Evolutionary conservation across 2,888 invertebrate species (phyloP).

Genomic region (Mongoloraphidia duomilia): DNA sequence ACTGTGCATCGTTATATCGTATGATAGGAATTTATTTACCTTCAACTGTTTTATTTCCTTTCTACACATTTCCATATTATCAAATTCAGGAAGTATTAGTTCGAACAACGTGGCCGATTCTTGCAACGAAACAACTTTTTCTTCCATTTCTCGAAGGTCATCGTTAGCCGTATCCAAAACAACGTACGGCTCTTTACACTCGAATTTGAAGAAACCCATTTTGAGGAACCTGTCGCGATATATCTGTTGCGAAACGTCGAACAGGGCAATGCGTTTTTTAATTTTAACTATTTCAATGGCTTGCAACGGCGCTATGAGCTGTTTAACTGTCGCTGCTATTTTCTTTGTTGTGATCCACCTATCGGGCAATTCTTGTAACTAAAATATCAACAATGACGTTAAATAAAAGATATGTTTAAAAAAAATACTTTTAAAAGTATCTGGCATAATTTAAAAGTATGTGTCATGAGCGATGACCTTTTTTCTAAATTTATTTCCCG

Average conservation of each 20-base stretch:
- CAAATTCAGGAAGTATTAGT: conserved; percentile 70
- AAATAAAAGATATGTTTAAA: too few relatives aligned
- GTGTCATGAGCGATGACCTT: too few relatives aligned
- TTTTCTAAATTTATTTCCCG: too few relatives aligned
- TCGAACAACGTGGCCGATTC: conserved; percentile 75
- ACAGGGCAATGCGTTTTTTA: conserved; percentile 64
- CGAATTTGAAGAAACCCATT: conserved; percentile 40
- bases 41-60: conserved; percentile 64
- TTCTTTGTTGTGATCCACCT: conserved; percentile 78
- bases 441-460: too few relatives aligned
- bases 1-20: background rate
- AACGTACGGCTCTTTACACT: conserved; percentile 51
- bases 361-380: conserved; percentile 68
- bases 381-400: conserved; percentile 3
- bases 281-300: conserved; percentile 79
- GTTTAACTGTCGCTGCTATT: conserved; percentile 66
- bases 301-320: conserved; percentile 75
- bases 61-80: conserved; percentile 55
- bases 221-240: conserved; percentile 62
- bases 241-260: conserved; percentile 62
- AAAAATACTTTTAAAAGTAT: too few relatives aligned
- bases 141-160: conserved; percentile 52
- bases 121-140: conserved; percentile 46
- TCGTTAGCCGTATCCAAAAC: conserved; percentile 52
- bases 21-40: conserved; percentile 26